Base-by-base conservation (phyloP, 2,888 invertebrate species). In the Psylliodes chrysocephalus region DNA sequence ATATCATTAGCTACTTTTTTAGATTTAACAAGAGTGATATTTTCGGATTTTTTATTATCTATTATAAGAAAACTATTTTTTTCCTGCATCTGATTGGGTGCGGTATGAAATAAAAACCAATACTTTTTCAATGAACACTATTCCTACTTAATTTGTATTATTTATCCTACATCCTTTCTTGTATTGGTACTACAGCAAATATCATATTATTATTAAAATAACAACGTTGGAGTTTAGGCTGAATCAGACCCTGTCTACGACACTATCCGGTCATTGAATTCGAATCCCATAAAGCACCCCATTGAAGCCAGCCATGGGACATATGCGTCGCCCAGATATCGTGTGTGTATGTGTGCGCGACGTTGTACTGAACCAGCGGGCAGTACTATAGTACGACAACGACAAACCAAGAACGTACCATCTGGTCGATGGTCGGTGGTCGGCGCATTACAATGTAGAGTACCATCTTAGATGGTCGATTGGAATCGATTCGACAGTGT, bases 221-320 rank as follows among this genome's bases (percentile, higher is more conserved):
- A n/a, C n/a, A n/a, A n/a, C n/a, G n/a, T n/a, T 5, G 38, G 12
- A 38, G 10, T 12, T 49, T 15, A 14, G 15, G 30, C 10, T n/a
- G 33, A 55, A 17, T 55, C 52, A 52, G 25, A 18, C 12, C 5
- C 47, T 60, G 68, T 64, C 15, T 14, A 12, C 10, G 25, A 71
- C 68, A 69, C 55, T 30, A 55, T 30, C 25, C 77, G 77, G 78
- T 78, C 77, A 77, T 77, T 78, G 79, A 77, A 76, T 78, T 77
- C 75, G 71, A 74, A 75, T 77, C 73, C 73, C 77, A 78, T 78
- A 78, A 78, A 77, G 77, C 77, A 78, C 78, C 77, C 77, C 73
- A 75, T 77, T 77, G 73, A 77, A 77, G 74, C 72, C 73, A 53
- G 18, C 8, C 28, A 12, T 5, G 19, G 44, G 28, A 55, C 44